Evolutionary conservation across 2,113 vertebrate genomes (phyloP), one percentile per base, ranked within the genome.

Genomic region (Beaufortia kweichowensis): DNA sequence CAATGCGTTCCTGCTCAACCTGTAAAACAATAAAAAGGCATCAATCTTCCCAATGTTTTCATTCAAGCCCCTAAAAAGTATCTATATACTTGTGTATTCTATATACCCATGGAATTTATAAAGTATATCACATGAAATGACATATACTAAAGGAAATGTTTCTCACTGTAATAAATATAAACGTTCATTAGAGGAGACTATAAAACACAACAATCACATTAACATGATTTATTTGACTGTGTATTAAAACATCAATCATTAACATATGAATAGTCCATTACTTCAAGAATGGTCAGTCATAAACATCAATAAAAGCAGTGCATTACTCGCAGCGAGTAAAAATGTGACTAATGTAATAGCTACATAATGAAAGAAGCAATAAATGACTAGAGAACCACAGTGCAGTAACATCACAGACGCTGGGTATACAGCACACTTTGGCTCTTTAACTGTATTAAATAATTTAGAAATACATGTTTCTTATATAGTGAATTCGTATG

Each of bases 1-100:
- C 97, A 4, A 99, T 97, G 31, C 96, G 87, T 79, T 98, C 97
- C 85, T 99, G 97, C 78, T 99, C 97, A 64, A 99, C 94, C 97
- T 98, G 85, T 4, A 29, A 48, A 21, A 11, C 1, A 82, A 15
- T 11, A 24, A 63, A 41, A 28, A 56, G 62, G 3, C 29, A 17
- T n/a, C 17, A 35, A 48, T 17, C 19, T 41, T 23, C 19, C 29
- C 6, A 6, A 4, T 35, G 1, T 26, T 1, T 59, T 24, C 23
- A 24, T 26, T 29, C 17, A 19, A 50, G 48, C 19, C 6, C 4
- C 17, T 46, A 1, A 46, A 46, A 46, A 26, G 21, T 43, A 12
- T 1, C 21, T 41, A 15, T 24, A 66, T 14, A 46, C 63, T 39
- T 2, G 6, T 12, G 17, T 21, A n/a, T n/a, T n/a, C 33, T 9